Percentiles rank a stretch among this genome's conserved stretches.
Evolutionary conservation across 30 jellyfish, hydroid and myxozoan genomes (phyloP).

Genomic region (Hydra vulgaris): DNA sequence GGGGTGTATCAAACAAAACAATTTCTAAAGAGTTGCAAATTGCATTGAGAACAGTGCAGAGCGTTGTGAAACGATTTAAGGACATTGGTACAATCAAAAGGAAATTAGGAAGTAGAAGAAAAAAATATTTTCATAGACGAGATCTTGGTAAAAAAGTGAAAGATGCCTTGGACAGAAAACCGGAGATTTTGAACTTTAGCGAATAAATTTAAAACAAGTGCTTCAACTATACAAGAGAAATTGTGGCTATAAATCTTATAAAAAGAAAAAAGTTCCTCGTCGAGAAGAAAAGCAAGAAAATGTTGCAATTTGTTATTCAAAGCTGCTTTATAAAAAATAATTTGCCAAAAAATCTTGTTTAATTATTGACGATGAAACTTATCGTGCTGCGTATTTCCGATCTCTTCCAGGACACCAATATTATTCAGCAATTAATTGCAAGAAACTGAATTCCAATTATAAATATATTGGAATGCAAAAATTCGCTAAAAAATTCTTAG

Average conservation of each 20-base stretch:
- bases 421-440: background rate
- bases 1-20: background rate
- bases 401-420: background rate
- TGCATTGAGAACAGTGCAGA: background rate
- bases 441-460: background rate
- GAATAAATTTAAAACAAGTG: background rate
- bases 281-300: background rate
- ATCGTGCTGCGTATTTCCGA: background rate
- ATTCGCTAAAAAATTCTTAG: background rate
- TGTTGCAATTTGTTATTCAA: background rate
- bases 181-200: background rate
- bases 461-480: background rate
- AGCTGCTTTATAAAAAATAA: background rate
- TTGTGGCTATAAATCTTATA: background rate
- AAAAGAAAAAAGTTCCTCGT: background rate
- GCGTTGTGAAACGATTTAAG: background rate
- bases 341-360: background rate
- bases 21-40: background rate
- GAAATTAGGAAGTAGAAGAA: background rate
- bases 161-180: background rate
- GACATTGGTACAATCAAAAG: background rate
- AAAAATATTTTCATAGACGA: background rate
- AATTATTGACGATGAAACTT: background rate
- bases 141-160: background rate
- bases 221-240: background rate